Evolutionary conservation across 2,113 vertebrate species (phyloP).

Genomic region (Gavia stellata): DNA sequence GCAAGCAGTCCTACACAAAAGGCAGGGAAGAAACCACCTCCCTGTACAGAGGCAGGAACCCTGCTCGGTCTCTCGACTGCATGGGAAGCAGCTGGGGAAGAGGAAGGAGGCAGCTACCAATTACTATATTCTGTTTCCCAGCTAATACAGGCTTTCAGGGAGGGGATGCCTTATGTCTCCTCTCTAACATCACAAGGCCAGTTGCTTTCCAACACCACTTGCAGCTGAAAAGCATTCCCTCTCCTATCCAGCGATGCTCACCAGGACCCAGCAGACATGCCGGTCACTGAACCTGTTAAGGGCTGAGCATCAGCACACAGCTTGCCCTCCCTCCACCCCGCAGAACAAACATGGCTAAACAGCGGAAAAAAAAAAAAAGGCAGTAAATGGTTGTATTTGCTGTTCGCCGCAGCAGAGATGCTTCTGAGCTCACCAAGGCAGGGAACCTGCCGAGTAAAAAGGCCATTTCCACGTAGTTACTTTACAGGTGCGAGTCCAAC

Average conservation of each 20-base stretch:
- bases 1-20: no score
- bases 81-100: background rate
- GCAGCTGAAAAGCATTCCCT: background rate
- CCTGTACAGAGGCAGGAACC: background rate
- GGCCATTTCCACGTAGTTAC: background rate
- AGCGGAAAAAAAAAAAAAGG: background rate
- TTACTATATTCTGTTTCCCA: background rate
- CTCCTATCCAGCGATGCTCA: background rate
- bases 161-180: no score
- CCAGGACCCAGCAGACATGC: fast-evolving
- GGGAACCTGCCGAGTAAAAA: background rate
- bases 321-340: fast-evolving
- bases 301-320: background rate
- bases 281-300: background rate
- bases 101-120: background rate
- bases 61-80: no score
- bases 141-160: background rate
- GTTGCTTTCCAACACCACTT: background rate
- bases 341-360: fast-evolving
- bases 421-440: background rate
- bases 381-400: background rate
- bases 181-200: background rate
- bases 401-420: fast-evolving
- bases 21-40: background rate
- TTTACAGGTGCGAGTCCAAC: background rate